Evolutionary conservation across 1,140 invertebrate species (phyloP).

Genomic region (Drepana arcuata): DNA sequence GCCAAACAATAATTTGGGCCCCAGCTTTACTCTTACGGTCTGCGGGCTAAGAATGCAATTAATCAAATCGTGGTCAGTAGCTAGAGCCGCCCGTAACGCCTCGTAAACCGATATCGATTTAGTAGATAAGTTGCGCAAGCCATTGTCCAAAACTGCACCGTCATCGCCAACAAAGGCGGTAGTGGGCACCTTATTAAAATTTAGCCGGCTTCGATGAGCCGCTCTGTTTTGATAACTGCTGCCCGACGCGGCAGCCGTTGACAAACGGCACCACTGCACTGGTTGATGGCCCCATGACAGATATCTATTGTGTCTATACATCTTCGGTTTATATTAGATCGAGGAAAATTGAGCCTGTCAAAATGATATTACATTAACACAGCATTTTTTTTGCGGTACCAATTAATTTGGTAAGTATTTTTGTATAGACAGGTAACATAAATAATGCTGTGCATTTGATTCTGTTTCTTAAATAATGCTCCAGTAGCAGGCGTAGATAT

Average conservation of each 20-base stretch:
- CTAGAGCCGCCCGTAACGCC: conserved; percentile 58
- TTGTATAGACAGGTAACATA: too few relatives aligned
- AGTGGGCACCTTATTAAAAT: conserved; percentile 71
- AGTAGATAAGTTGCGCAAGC: conserved; percentile 67
- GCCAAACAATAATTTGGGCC: conserved; percentile 49
- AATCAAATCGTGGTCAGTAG: conserved; percentile 69
- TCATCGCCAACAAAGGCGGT: conserved; percentile 64
- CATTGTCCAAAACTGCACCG: conserved; percentile 58
- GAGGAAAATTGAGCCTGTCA: too few relatives aligned
- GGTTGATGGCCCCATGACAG: too few relatives aligned
- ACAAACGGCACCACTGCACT: conserved; percentile 33
- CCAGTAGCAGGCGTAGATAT: neutral
- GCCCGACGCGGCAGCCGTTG: conserved; percentile 32
- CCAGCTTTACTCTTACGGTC: conserved; percentile 31
- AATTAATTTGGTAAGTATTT: too few relatives aligned
- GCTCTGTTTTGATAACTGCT: conserved; percentile 66
- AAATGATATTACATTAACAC: too few relatives aligned
- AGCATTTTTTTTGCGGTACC: too few relatives aligned
- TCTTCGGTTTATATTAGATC: too few relatives aligned
- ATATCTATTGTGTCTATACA: too few relatives aligned
- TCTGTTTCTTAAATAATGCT: neutral
- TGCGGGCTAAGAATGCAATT: conserved; percentile 59
- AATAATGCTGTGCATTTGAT: too few relatives aligned
- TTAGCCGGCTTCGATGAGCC: conserved; percentile 58
- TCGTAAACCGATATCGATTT: conserved; percentile 69